A percentile compares a stretch with the other conserved stretches of the same genome.
Evolutionary conservation across 2,797 vertebrate species (phyloP).

Genomic region (Telmatherina bonti): DNA sequence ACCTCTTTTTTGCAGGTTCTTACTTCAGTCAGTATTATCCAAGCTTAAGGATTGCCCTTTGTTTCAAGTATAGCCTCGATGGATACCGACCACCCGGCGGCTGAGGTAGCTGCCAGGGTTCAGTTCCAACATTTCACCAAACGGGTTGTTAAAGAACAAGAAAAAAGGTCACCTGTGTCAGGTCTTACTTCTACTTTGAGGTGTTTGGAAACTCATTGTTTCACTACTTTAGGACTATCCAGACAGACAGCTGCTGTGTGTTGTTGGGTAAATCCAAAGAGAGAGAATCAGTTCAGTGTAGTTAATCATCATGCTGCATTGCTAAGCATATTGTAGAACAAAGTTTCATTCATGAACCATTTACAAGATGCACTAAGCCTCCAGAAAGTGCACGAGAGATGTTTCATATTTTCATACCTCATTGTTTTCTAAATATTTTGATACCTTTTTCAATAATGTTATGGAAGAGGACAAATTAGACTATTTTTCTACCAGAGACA

Average conservation of each 20-base stretch:
- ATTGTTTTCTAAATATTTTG: conserved; percentile 74
- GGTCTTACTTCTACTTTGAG: conserved; percentile 9
- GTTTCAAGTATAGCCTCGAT: conserved; percentile 34
- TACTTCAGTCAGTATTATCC: conserved; percentile 76
- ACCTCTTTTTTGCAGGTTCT: conserved; percentile 57
- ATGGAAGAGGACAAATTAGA: conserved; percentile 55
- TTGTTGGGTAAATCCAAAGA: conserved; percentile 1
- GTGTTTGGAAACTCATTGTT: conserved; percentile 47
- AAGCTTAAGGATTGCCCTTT: conserved; percentile 39
- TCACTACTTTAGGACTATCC: not conserved
- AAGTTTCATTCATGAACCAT: conserved; percentile 33
- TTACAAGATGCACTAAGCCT: conserved; percentile 21
- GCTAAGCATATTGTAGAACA: conserved; percentile 40
- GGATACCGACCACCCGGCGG: conserved; percentile 17
- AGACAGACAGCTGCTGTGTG: conserved; percentile 25
- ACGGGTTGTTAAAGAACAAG: conserved; percentile 15
- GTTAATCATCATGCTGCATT: conserved; percentile 29
- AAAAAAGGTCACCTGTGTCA: conserved; percentile 19
- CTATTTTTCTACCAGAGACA: conserved; percentile 80
- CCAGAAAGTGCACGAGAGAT: conserved; percentile 42
- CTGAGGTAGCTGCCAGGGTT: not conserved
- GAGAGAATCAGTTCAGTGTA: conserved; percentile 22
- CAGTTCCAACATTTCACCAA: conserved; percentile 34
- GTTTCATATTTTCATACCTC: conserved; percentile 81
- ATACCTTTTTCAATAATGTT: conserved; percentile 69